These are phyloP conservation scores for Forpus xanthops DNA, from an alignment of 2,797 vertebrate species.

Conservation along the genomic window DNA sequence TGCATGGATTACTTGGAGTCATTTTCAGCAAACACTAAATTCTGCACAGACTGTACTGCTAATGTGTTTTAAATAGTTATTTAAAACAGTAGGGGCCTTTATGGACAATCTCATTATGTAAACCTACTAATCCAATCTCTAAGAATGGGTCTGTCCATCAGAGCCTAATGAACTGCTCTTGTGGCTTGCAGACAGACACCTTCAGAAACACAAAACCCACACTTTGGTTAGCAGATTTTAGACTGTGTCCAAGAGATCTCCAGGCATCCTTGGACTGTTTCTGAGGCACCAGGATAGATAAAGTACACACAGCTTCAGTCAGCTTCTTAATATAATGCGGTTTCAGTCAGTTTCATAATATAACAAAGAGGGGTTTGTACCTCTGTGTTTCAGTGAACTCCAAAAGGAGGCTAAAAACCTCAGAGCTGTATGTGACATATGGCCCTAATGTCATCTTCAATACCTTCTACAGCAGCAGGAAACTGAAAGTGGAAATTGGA, in stretches of 20 bases:
- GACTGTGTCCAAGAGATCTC: not conserved
- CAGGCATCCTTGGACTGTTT: not conserved
- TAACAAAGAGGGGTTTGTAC: not conserved
- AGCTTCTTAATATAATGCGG: not conserved
- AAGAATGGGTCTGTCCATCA: not conserved
- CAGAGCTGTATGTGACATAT: not conserved
- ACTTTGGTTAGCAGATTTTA: not conserved
- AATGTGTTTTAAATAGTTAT: not conserved
- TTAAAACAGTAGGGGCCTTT: not conserved
- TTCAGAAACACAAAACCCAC: not conserved
- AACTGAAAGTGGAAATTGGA: not conserved
- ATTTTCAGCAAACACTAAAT: not conserved
- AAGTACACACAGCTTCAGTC: rapidly evolving
- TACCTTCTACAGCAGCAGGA: not conserved
- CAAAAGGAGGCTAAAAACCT: not conserved
- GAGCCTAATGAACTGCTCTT: not conserved
- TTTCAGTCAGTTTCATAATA: not conserved
- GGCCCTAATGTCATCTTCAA: not conserved
- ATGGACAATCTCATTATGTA: not conserved
- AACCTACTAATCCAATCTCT: not conserved
- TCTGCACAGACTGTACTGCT: not conserved
- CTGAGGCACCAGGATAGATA: not conserved
- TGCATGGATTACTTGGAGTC: not conserved
- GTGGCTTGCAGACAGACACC: not conserved
- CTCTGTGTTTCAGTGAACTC: not conserved